A percentile compares a stretch with the other conserved stretches of the same genome.
Evolutionary conservation across 2,113 vertebrate species (phyloP).

Genomic region (Fukomys damarensis): DNA sequence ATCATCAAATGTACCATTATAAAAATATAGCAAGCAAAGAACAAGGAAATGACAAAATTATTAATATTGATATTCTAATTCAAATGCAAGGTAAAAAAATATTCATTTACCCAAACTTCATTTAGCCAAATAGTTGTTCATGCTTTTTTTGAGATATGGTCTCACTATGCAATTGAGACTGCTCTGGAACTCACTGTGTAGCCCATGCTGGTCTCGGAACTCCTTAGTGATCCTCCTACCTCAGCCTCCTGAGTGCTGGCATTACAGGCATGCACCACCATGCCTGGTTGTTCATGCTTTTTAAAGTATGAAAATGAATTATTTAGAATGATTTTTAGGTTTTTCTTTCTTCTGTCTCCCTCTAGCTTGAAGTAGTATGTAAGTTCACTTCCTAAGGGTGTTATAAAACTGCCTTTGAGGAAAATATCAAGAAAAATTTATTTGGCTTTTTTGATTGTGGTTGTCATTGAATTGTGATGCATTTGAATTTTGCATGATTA

Average conservation of each 20-base stretch:
- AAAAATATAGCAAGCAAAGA: background rate
- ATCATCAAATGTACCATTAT: background rate
- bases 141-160: too few relatives aligned
- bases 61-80: constrained; percentile 43
- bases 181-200: too few relatives aligned
- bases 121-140: background rate
- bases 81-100: background rate
- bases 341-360: background rate
- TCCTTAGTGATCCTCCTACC: too few relatives aligned
- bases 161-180: too few relatives aligned
- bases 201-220: too few relatives aligned
- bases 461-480: constrained; percentile 29
- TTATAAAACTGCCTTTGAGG: constrained; percentile 23
- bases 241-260: too few relatives aligned
- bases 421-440: constrained; percentile 18
- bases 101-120: background rate
- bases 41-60: background rate
- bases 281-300: too few relatives aligned
- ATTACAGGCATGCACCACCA: too few relatives aligned
- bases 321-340: background rate
- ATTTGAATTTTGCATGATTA: constrained; percentile 20
- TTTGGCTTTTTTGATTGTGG: background rate
- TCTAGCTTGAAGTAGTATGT: background rate
- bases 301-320: background rate
- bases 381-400: background rate